Percentiles rank a stretch among this genome's conserved stretches.
These are phyloP conservation scores for Lordiphosa andalusiaca DNA, from an alignment of 2,888 invertebrate genomes.

Conservation along the genomic window DNA sequence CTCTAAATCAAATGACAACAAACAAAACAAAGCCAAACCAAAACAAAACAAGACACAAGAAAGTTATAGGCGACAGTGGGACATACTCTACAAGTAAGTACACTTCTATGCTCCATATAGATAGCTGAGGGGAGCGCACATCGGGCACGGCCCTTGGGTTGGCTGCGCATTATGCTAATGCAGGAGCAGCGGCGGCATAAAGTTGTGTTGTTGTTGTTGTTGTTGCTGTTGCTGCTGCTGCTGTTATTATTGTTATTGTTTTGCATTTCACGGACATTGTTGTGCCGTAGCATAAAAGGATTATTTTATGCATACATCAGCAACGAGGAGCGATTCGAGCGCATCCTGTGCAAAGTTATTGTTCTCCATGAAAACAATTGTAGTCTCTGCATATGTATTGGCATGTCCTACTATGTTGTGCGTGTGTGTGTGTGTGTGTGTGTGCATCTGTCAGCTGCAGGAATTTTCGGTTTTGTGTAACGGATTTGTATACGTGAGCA, in stretches of 20 bases:
- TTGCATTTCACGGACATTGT: slow-evolving; percentile 77
- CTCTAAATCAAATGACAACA: slow-evolving; percentile 41
- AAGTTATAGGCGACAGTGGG: slow-evolving; percentile 61
- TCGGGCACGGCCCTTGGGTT: slow-evolving; percentile 60
- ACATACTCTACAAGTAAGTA: slow-evolving; percentile 45
- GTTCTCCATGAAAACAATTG: slow-evolving; percentile 73
- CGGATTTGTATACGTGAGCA: slow-evolving; percentile 76
- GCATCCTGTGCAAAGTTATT: slow-evolving; percentile 74
- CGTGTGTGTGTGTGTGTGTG: slow-evolving; percentile 9
- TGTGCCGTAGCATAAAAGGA: slow-evolving; percentile 72
- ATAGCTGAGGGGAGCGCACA: background rate
- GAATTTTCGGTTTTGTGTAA: slow-evolving; percentile 72
- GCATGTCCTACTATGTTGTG: slow-evolving; percentile 28
- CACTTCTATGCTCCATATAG: slow-evolving; percentile 21
- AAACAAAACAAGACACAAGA: slow-evolving; percentile 18
- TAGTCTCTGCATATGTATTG: slow-evolving; percentile 56
- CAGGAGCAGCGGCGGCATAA: slow-evolving; percentile 20
- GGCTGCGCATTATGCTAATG: slow-evolving; percentile 74
- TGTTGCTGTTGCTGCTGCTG: too few relatives aligned
- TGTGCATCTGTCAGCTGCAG: slow-evolving; percentile 61
- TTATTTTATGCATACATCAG: slow-evolving; percentile 76
- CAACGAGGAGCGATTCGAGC: slow-evolving; percentile 33
- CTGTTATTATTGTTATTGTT: slow-evolving; percentile 62
- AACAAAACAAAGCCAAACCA: slow-evolving; percentile 28
- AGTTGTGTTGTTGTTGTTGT: slow-evolving; percentile 57